phyloP scores from a whole-genome alignment of 2,797 vertebrate species.

The Morelia viridis region DNA sequence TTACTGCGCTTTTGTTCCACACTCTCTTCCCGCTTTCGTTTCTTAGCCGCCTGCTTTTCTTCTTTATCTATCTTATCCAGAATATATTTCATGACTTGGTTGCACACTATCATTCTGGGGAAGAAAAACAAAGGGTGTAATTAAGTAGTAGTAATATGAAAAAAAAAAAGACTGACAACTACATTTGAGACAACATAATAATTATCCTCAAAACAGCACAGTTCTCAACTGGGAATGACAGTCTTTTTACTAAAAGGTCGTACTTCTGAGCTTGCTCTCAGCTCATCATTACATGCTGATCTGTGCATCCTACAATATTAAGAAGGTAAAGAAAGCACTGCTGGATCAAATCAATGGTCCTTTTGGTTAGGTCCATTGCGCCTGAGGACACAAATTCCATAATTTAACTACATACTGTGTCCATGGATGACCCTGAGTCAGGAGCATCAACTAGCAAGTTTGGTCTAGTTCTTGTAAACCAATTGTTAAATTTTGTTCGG shows the following conservation, averaged over 20 bases:
- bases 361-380: not conserved
- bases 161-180: not conserved
- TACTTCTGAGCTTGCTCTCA: not conserved
- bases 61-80: conserved; percentile 98
- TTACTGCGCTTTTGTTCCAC: conserved; percentile 92
- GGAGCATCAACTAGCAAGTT: not conserved
- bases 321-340: not conserved
- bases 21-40: conserved; percentile 90
- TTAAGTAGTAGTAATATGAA: not conserved
- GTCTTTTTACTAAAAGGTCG: not conserved
- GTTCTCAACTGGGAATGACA: not conserved
- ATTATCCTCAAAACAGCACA: not conserved
- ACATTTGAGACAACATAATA: not conserved
- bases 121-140: conserved; percentile 60
- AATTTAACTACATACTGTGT: not conserved
- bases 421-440: not conserved
- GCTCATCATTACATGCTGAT: not conserved
- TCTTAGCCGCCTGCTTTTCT: conserved; percentile 91
- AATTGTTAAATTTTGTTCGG: not conserved
- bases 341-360: not conserved
- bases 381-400: not conserved
- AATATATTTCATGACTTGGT: conserved; percentile 98
- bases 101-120: conserved; percentile 95
- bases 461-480: not conserved
- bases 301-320: not conserved